Conservation (phyloP, 2,113 vertebrate species). For the Odocoileus hemionus region DNA sequence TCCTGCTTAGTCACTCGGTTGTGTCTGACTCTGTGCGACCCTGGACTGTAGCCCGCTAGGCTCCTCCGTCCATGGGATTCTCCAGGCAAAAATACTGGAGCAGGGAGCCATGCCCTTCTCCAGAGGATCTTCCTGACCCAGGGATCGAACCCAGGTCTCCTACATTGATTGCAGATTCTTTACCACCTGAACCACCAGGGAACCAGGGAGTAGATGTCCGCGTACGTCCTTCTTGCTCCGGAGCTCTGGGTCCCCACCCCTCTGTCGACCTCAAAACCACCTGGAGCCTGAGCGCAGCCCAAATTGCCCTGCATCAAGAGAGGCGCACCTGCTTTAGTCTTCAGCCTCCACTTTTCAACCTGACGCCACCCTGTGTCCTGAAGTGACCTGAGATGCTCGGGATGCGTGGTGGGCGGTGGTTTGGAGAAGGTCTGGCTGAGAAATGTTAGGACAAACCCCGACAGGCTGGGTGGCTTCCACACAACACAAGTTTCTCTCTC, state of each 20-base stretch:
- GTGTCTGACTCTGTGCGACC: background rate
- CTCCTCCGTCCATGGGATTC: background rate
- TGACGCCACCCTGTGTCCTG: rapidly evolving
- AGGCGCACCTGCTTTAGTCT: rapidly evolving
- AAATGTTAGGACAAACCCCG: background rate
- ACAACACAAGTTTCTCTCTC: background rate
- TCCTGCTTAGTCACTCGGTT: background rate
- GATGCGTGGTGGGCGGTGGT: rapidly evolving
- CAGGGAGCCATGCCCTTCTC: background rate
- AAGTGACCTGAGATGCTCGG: rapidly evolving
- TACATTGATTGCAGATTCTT: background rate
- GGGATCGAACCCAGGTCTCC: background rate
- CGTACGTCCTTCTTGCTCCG: background rate
- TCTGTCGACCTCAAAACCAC: rapidly evolving
- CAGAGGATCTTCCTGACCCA: background rate
- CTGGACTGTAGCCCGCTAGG: background rate
- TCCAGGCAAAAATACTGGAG: background rate
- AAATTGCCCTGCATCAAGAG: rapidly evolving
- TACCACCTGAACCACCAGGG: background rate
- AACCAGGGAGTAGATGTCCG: background rate
- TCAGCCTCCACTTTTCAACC: rapidly evolving
- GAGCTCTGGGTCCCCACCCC: rapidly evolving
- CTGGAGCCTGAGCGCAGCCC: background rate
- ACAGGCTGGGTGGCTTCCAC: background rate
- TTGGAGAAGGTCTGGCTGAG: background rate